Conservation (phyloP, 2,113 vertebrate genomes). For the Phylloscopus trochilus region DNA sequence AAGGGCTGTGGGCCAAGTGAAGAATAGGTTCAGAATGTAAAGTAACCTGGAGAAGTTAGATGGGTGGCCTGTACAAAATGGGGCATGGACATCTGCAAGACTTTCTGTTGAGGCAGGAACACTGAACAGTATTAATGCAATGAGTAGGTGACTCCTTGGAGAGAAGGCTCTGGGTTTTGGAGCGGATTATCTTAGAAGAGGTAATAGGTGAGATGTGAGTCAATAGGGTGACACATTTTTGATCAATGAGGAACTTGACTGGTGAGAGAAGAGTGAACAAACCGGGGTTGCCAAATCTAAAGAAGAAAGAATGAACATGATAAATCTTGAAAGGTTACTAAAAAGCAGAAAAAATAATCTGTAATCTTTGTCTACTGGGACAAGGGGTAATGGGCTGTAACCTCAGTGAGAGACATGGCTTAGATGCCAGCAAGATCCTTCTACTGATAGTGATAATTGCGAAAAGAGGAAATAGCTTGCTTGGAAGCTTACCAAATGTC, state of each 20-base stretch:
- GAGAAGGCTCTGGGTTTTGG: not conserved
- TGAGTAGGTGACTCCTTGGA: not conserved
- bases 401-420: not conserved
- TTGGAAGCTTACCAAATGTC: slow-evolving; percentile 27
- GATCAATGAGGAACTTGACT: not conserved
- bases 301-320: not conserved
- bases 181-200: not conserved
- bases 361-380: not conserved
- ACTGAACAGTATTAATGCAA: not conserved
- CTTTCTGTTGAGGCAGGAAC: not conserved
- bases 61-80: not conserved
- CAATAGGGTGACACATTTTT: not conserved
- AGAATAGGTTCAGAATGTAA: not conserved
- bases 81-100: not conserved
- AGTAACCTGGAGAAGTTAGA: not conserved
- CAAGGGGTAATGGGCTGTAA: not conserved
- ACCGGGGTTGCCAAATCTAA: not conserved
- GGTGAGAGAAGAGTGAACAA: not conserved
- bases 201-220: not conserved
- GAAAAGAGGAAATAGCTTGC: slow-evolving; percentile 8
- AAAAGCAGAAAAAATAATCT: not conserved
- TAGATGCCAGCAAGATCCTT: not conserved
- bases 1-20: not conserved
- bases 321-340: not conserved
- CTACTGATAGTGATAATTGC: not conserved